These are phyloP conservation scores for Apodemus sylvaticus DNA, from an alignment of 2,113 vertebrate genomes.

Conservation along the genomic window DNA sequence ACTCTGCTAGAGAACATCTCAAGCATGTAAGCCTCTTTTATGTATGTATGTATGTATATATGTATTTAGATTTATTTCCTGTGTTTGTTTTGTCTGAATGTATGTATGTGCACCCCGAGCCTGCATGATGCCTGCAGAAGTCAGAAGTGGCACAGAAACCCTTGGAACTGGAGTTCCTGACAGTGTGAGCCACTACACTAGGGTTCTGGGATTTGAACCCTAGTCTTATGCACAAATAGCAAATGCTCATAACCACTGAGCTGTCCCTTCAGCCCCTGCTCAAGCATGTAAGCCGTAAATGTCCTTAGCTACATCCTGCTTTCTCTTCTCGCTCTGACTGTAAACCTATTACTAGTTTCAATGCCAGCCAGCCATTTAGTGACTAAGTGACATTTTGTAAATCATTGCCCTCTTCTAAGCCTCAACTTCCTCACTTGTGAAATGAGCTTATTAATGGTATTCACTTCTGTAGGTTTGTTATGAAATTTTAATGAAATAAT, in stretches of 20 bases:
- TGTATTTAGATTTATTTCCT: not conserved
- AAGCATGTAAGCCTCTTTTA: not conserved
- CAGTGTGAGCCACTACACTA: not conserved
- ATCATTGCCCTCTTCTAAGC: not conserved
- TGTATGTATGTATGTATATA: too few species aligned
- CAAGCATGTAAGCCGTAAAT: slow-evolving; percentile 4
- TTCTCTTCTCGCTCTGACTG: not conserved
- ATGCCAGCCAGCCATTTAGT: not conserved
- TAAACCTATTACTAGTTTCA: slow-evolving; percentile 4
- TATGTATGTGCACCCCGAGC: not conserved
- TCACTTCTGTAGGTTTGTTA: slow-evolving; percentile 2
- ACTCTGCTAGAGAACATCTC: not conserved
- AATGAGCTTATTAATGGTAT: slow-evolving; percentile 33
- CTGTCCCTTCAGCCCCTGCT: not conserved
- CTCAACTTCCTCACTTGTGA: slow-evolving; percentile 37
- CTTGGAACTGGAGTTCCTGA: not conserved
- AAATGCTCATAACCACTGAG: not conserved
- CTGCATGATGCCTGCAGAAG: not conserved
- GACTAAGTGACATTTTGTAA: not conserved
- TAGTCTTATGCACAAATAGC: not conserved
- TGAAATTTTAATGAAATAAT: slow-evolving; percentile 7
- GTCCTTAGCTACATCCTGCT: not conserved
- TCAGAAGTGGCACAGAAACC: not conserved
- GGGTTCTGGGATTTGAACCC: not conserved
- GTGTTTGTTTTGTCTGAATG: not conserved